Conservation (phyloP, 1,140 invertebrate species). For the Danaus plexippus region DNA sequence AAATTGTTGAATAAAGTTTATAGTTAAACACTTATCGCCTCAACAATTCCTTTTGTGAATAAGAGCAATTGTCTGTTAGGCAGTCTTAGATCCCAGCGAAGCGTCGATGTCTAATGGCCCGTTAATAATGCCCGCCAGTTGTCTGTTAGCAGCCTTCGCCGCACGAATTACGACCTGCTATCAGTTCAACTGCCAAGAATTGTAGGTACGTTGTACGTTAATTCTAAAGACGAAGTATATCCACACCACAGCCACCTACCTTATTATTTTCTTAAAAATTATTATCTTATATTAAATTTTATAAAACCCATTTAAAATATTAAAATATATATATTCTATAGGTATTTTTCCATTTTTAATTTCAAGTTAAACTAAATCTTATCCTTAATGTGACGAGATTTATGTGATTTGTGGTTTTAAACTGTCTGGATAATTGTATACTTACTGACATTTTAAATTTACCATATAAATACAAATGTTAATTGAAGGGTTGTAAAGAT, state of each 20-base stretch:
- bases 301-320: constrained; percentile 1
- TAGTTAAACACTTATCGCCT: constrained; percentile 16
- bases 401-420: too few relatives aligned
- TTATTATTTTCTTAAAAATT: too few relatives aligned
- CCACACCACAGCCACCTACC: too few relatives aligned
- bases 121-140: constrained; percentile 46
- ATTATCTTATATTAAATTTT: neutral
- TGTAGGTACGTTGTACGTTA: constrained; percentile 5
- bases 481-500: too few relatives aligned
- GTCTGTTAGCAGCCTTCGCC: constrained; percentile 12
- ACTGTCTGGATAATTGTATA: too few relatives aligned
- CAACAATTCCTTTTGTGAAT: constrained; percentile 15
- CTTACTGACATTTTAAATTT: too few relatives aligned
- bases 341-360: too few relatives aligned
- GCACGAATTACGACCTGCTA: constrained; percentile 14
- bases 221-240: too few relatives aligned
- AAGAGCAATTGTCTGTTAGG: constrained; percentile 18
- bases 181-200: constrained; percentile 11
- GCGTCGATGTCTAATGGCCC: constrained; percentile 43
- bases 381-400: too few relatives aligned
- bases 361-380: too few relatives aligned
- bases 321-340: neutral
- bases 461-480: too few relatives aligned
- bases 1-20: constrained; percentile 11
- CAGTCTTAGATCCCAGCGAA: constrained; percentile 14